Percentiles rank a stretch among this genome's conserved stretches.
These are phyloP conservation scores for Scaptomyza caliginosa DNA, from an alignment of 2,888 invertebrate genomes.

Conservation along the genomic window DNA sequence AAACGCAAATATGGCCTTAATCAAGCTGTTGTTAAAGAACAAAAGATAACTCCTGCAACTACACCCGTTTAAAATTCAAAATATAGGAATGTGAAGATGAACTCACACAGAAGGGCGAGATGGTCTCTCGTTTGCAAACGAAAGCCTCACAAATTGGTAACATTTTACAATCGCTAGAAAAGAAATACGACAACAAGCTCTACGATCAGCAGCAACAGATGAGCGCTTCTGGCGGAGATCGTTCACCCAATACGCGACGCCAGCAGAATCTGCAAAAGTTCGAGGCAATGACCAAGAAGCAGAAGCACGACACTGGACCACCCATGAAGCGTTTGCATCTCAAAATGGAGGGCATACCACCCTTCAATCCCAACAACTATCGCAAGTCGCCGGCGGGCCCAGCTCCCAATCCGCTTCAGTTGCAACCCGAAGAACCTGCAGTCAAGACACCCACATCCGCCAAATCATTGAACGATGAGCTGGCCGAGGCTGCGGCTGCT, in stretches of 20 bases:
- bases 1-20: conserved; percentile 28
- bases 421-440: conserved; percentile 21
- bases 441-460: conserved; percentile 84
- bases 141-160: conserved; percentile 98
- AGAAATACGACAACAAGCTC: conserved; percentile 85
- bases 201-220: conserved; percentile 87
- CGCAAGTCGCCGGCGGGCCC: conserved; percentile 85
- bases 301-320: conserved; percentile 82
- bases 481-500: conserved; percentile 64
- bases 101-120: conserved; percentile 97
- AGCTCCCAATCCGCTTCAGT: conserved; percentile 45
- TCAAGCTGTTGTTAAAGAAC: conserved; percentile 17
- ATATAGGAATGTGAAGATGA: conserved; percentile 96
- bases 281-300: conserved; percentile 82
- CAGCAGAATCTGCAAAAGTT: conserved; percentile 83
- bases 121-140: conserved; percentile 96
- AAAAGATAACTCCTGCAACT: conserved; percentile 48
- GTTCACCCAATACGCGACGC: conserved; percentile 81
- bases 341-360: conserved; percentile 84
- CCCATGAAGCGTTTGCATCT: conserved; percentile 83
- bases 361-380: conserved; percentile 85
- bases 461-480: conserved; percentile 74
- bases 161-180: conserved; percentile 95
- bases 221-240: conserved; percentile 83
- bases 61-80: conserved; percentile 63